Evolutionary conservation across 2,113 vertebrate genomes (phyloP).

Genomic region (Zingel zingel): DNA sequence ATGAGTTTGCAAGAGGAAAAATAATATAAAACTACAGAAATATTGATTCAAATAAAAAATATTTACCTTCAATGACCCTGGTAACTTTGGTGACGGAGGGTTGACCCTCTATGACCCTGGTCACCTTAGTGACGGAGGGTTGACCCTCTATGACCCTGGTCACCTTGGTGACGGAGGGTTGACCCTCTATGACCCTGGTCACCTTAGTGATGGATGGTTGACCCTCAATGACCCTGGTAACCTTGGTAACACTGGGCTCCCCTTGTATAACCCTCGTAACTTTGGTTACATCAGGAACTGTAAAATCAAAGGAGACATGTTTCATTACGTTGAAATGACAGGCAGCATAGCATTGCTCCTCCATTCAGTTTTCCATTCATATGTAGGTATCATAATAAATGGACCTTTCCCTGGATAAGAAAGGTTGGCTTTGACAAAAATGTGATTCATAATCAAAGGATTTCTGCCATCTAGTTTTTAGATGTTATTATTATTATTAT

Average conservation of each 20-base stretch:
- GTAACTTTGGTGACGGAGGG: slow-evolving; percentile 81
- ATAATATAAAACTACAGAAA: neutral
- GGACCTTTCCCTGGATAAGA: slow-evolving; percentile 48
- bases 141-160: slow-evolving; percentile 82
- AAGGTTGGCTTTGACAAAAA: slow-evolving; percentile 27
- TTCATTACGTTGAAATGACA: neutral
- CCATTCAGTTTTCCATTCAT: slow-evolving; percentile 16
- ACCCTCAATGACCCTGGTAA: slow-evolving; percentile 77
- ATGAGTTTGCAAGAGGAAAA: slow-evolving; percentile 1
- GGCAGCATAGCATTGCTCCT: neutral
- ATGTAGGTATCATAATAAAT: slow-evolving; percentile 20
- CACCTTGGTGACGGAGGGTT: slow-evolving; percentile 79
- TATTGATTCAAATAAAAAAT: neutral
- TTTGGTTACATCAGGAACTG: slow-evolving; percentile 70
- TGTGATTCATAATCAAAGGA: slow-evolving; percentile 47
- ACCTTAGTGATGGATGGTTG: slow-evolving; percentile 84
- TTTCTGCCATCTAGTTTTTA: neutral
- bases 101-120: slow-evolving; percentile 73
- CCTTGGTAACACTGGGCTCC: slow-evolving; percentile 57
- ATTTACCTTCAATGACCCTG: slow-evolving; percentile 80
- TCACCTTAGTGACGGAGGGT: slow-evolving; percentile 83
- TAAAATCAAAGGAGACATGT: slow-evolving; percentile 10
- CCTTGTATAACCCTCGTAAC: slow-evolving; percentile 63
- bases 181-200: slow-evolving; percentile 70
- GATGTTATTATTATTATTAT: neutral